A percentile compares a stretch with the other conserved stretches of the same genome.
phyloP scores from a whole-genome alignment of 2,797 vertebrate genomes.

The Eospalax fontanierii region DNA sequence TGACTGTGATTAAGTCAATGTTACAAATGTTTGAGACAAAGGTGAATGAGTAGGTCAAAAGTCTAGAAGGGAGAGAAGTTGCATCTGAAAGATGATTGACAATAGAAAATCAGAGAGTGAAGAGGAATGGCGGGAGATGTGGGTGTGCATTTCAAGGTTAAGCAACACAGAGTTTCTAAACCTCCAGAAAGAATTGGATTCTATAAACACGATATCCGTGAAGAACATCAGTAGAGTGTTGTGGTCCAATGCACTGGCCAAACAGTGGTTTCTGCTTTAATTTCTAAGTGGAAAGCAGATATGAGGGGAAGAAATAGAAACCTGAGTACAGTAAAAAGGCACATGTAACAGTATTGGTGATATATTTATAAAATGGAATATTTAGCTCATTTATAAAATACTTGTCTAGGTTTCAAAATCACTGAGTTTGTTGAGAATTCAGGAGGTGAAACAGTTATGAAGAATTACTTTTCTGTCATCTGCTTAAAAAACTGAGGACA shows the following conservation, averaged over 20 bases:
- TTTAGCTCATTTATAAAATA: not conserved
- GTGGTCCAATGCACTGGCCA: not conserved
- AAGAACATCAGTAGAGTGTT: not conserved
- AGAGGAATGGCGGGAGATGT: not conserved
- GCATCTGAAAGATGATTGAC: rapidly evolving
- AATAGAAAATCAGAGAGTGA: rapidly evolving
- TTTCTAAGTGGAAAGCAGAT: not conserved
- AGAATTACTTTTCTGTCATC: not conserved
- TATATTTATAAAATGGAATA: not conserved
- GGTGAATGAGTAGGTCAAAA: rapidly evolving
- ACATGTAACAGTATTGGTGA: not conserved
- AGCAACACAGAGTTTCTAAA: not conserved
- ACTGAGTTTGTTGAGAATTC: not conserved
- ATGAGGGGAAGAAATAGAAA: not conserved
- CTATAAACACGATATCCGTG: not conserved
- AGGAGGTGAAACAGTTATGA: not conserved
- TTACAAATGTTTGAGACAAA: not conserved
- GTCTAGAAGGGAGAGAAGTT: not conserved
- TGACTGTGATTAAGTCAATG: not conserved
- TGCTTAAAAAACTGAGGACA: not conserved
- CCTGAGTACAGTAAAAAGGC: not conserved
- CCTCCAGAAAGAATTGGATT: not conserved
- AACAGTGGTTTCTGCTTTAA: not conserved
- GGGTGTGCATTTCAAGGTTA: not conserved
- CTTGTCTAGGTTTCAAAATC: not conserved